Evolutionary conservation across 2,888 invertebrate genomes (phyloP).

Genomic region (Salticus scenicus): DNA sequence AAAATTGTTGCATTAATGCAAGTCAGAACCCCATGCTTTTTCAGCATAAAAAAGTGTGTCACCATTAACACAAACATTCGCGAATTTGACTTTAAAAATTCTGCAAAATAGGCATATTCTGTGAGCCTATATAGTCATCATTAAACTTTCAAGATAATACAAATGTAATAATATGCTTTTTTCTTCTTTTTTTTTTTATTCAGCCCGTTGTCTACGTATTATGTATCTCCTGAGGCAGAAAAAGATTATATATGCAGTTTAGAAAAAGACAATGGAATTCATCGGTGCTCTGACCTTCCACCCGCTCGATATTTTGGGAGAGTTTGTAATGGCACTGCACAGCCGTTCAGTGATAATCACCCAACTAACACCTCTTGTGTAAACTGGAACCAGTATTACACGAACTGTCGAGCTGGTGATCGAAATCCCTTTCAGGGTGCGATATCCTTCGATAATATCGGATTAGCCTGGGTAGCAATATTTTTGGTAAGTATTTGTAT

Average conservation of each 20-base stretch:
- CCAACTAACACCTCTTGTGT: constrained; percentile 85
- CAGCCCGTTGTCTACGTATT: constrained; percentile 84
- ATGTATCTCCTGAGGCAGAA: constrained; percentile 77
- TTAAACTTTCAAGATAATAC: too few relatives aligned
- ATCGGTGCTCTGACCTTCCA: constrained; percentile 89
- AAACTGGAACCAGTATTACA: constrained; percentile 99
- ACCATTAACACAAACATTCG: too few relatives aligned
- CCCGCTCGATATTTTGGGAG: constrained; percentile 83
- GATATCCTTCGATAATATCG: constrained; percentile 99
- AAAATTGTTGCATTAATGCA: too few relatives aligned
- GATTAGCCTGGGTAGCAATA: constrained; percentile 99
- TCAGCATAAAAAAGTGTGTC: too few relatives aligned
- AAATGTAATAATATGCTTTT: too few relatives aligned
- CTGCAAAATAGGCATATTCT: too few relatives aligned
- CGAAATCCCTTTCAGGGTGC: constrained; percentile 99
- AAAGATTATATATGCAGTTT: constrained; percentile 98
- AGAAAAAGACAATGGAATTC: constrained; percentile 95
- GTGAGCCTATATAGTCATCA: too few relatives aligned
- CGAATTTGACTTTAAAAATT: too few relatives aligned
- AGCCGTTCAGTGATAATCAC: constrained; percentile 31
- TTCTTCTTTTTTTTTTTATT: too few relatives aligned
- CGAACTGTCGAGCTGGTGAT: constrained; percentile 92
- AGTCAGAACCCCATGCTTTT: too few relatives aligned
- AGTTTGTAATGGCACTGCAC: constrained; percentile 85
- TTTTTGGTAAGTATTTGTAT: constrained; percentile 85